Conservation (phyloP, 2,888 invertebrate species). For the Entomobrya multifasciata region DNA sequence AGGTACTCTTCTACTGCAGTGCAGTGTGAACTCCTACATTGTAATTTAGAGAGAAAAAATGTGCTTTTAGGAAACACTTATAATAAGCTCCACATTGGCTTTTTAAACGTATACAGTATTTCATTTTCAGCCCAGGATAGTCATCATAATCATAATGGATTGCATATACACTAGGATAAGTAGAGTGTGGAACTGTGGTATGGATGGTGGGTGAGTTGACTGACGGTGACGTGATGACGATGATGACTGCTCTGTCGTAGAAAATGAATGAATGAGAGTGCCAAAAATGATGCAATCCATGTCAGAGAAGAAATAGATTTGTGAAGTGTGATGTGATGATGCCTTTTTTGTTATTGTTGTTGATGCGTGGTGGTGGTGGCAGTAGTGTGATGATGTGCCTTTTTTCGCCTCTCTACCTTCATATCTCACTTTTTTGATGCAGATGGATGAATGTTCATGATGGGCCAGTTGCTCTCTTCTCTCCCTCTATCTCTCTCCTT, state of each 20-base stretch:
- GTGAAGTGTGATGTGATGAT: constrained; percentile 72
- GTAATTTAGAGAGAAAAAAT: neutral
- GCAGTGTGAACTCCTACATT: neutral
- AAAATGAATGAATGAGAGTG: constrained; percentile 66
- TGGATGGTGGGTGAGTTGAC: neutral
- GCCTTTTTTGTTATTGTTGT: constrained; percentile 69
- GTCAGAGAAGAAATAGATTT: constrained; percentile 67
- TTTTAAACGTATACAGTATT: neutral
- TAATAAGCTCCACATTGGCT: neutral
- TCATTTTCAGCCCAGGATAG: neutral
- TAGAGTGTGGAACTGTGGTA: neutral
- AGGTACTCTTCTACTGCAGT: neutral
- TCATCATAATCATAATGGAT: neutral
- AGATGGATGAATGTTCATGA: constrained; percentile 47
- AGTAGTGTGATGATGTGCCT: constrained; percentile 44
- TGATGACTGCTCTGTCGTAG: constrained; percentile 33
- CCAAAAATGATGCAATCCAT: constrained; percentile 71
- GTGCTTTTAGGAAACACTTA: constrained; percentile 33
- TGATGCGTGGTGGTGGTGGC: constrained; percentile 50
- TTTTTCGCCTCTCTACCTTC: constrained; percentile 27
- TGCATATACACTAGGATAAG: neutral
- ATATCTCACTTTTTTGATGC: constrained; percentile 22
- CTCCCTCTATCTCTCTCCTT: neutral
- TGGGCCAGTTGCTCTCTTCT: constrained; percentile 57
- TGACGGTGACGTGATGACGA: constrained; percentile 29